Evolutionary conservation across 2,888 invertebrate species (phyloP), one percentile per base, ranked within the genome.

Genomic region (Portevinia maculata): DNA sequence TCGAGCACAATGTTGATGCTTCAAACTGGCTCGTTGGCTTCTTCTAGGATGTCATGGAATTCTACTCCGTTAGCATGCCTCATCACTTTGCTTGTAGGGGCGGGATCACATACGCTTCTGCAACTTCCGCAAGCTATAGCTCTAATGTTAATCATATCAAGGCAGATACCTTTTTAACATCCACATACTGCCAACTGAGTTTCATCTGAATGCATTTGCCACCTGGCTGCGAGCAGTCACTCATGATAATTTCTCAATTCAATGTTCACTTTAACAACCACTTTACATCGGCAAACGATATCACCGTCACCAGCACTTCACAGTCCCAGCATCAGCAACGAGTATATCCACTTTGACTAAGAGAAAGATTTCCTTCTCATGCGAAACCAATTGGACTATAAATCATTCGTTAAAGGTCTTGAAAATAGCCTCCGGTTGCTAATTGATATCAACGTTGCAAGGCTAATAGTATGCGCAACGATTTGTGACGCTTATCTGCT

Each of bases 401-500:
- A 73, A 79, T 79, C 73, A 79, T 79, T 46, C 73, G 73, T 73
- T 79, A 79, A 48, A 13, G 46, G 59, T 71, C 71, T 64, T 52
- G 64, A 57, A 70, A 70, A 55, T 64, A 71, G 64, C 79, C 79
- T 41, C 65, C 73, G 67, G 60, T 73, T 34, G 53, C 79, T 79
- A 79, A 79, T 79, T 79, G 79, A 79, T 73, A 73, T 79, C 79
- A 73, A 79, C 73, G 59, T 15, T 48, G 48, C 32, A 60, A 53
- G 59, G n/a, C 73, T 67, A 71, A 71, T 79, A 71, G 78, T 59
- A 71, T 71, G 73, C 73, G 48, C 67, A 73, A 79, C 73, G 73
- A 67, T 73, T 79, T 73, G 79, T 53, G 65, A 48, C 65, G 73
- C 60, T 79, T 79, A 79, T 79, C 79, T 44, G 24, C 41, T 5